Percentiles rank a stretch among this genome's conserved stretches.
Evolutionary conservation across 2,113 vertebrate genomes (phyloP).

Genomic region (Cyanoramphus novaezelandiae): DNA sequence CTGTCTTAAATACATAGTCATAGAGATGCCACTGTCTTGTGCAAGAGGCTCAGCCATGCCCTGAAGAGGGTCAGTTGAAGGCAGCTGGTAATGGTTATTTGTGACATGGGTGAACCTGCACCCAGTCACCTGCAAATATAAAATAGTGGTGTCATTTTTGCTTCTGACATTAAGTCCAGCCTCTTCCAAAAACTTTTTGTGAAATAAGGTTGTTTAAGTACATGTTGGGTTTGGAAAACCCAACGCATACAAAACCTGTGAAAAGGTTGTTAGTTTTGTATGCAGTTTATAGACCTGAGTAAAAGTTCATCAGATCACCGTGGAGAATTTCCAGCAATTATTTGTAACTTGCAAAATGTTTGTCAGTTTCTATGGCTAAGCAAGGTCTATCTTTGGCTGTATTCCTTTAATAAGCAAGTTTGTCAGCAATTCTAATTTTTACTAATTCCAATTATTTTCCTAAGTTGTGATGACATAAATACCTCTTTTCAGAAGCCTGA

Average conservation of each 20-base stretch:
- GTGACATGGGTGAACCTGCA: background rate
- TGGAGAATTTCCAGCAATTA: background rate
- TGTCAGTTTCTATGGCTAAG: background rate
- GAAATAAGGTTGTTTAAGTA: background rate
- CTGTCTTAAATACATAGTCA: background rate
- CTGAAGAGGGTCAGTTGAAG: rapidly evolving
- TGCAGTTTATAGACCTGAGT: background rate
- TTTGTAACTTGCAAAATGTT: background rate
- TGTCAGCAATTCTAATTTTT: background rate
- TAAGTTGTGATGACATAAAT: background rate
- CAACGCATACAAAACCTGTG: background rate
- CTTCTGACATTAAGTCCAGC: background rate
- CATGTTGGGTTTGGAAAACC: background rate
- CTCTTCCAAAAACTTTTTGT: rapidly evolving
- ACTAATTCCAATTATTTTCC: background rate
- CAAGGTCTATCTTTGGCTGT: background rate
- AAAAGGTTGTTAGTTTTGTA: background rate
- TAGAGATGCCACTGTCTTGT: rapidly evolving
- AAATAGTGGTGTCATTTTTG: background rate
- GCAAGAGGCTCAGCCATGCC: background rate
- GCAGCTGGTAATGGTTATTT: background rate
- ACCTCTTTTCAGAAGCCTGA: background rate
- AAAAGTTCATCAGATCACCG: background rate
- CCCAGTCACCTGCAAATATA: rapidly evolving
- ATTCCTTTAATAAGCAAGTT: background rate